Evolutionary conservation across 2,888 invertebrate genomes (phyloP).

Genomic region (Sericinus montela): DNA sequence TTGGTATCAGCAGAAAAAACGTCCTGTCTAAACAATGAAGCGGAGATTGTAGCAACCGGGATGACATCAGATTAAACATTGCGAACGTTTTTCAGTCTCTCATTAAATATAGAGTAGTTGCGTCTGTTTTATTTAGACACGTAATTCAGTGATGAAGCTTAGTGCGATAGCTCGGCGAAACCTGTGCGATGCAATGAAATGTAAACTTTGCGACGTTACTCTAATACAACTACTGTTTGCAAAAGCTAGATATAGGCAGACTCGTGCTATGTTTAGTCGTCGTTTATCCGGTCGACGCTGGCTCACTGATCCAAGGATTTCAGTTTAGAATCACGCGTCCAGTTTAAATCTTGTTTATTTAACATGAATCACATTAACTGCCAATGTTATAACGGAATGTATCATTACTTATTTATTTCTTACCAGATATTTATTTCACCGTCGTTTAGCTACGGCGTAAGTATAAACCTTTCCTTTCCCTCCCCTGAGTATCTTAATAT

Average conservation of each 20-base stretch:
- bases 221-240: neutral
- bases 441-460: too few species aligned
- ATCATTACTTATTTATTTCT: too few species aligned
- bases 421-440: too few species aligned
- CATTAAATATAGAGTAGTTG: constrained; percentile 41
- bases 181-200: neutral
- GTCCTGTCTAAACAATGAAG: constrained; percentile 52
- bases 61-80: constrained; percentile 68
- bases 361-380: neutral
- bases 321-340: neutral
- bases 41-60: constrained; percentile 55
- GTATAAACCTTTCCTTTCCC: too few species aligned
- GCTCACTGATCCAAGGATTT: neutral
- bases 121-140: constrained; percentile 18
- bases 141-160: neutral
- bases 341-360: neutral
- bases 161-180: neutral
- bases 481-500: too few species aligned
- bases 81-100: constrained; percentile 59
- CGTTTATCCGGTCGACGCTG: neutral
- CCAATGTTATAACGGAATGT: too few species aligned
- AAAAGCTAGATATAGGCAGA: neutral
- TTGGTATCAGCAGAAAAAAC: constrained; percentile 23
- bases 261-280: neutral
- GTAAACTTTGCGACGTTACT: neutral